A percentile compares a stretch with the other conserved stretches of the same genome.
Conservation (phyloP, 2,888 invertebrate genomes). For the Auanema sp. region DNA sequence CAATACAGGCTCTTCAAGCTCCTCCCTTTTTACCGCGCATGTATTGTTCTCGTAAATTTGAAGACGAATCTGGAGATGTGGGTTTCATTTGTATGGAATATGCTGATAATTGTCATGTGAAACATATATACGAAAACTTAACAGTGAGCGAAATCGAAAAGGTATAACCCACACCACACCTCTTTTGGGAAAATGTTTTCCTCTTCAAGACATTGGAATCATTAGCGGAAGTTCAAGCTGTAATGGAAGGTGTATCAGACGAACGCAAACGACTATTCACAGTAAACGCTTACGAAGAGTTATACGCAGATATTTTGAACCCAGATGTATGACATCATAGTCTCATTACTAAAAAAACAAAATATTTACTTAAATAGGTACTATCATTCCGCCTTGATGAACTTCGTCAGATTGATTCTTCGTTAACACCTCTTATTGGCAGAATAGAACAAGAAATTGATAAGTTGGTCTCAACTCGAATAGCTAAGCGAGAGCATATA, state of each 20-base stretch:
- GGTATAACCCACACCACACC: not conserved
- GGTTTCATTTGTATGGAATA: slow-evolving; percentile 26
- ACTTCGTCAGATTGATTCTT: slow-evolving; percentile 9
- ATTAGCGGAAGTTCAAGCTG: slow-evolving; percentile 16
- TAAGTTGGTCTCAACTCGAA: slow-evolving; percentile 5
- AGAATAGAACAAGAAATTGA: slow-evolving; percentile 5
- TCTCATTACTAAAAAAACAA: not conserved
- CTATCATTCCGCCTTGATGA: slow-evolving; percentile 21
- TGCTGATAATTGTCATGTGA: slow-evolving; percentile 14
- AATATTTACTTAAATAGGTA: slow-evolving; percentile 10
- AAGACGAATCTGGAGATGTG: slow-evolving; percentile 19
- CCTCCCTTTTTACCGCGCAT: slow-evolving; percentile 14
- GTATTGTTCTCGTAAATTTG: slow-evolving; percentile 20
- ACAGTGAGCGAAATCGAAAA: slow-evolving; percentile 15
- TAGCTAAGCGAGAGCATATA: slow-evolving; percentile 7
- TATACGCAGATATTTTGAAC: slow-evolving; percentile 20
- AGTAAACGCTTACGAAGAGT: slow-evolving; percentile 22
- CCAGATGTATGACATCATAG: slow-evolving; percentile 13
- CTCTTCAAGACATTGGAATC: slow-evolving; percentile 8
- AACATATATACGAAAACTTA: slow-evolving; percentile 23
- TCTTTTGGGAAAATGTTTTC: not conserved
- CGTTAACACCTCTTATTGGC: slow-evolving; percentile 9
- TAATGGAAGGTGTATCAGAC: slow-evolving; percentile 9
- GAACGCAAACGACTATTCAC: slow-evolving; percentile 9
- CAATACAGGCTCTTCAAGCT: slow-evolving; percentile 2